These are phyloP conservation scores for Drosophila persimilis DNA, from an alignment of 1,140 invertebrate genomes.

Conservation along the genomic window DNA sequence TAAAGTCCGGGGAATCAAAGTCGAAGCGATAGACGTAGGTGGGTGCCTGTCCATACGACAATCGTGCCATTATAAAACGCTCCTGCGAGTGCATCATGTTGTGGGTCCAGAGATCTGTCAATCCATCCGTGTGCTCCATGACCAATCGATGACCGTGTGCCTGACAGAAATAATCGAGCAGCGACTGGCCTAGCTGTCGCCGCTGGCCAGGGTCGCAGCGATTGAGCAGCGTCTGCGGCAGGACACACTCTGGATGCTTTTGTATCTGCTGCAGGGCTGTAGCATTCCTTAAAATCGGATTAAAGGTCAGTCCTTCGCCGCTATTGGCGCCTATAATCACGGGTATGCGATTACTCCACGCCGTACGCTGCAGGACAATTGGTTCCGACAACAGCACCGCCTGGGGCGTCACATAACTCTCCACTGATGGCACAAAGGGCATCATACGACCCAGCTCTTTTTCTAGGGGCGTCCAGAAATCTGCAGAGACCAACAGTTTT, in stretches of 20 bases:
- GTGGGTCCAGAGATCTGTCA: constrained; percentile 50
- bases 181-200: constrained; percentile 34
- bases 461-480: constrained; percentile 40
- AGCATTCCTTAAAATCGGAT: background rate
- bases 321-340: constrained; percentile 61
- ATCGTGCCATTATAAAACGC: constrained; percentile 63
- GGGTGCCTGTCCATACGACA: constrained; percentile 59
- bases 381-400: constrained; percentile 49
- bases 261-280: constrained; percentile 3
- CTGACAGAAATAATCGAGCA: constrained; percentile 39
- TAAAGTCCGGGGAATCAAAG: constrained; percentile 74
- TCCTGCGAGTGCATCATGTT: constrained; percentile 69
- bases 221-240: constrained; percentile 40
- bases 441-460: background rate
- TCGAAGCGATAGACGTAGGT: constrained; percentile 83
- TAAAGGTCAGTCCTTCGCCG: constrained; percentile 22
- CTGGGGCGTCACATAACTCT: constrained; percentile 36
- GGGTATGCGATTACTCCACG: constrained; percentile 66
- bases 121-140: background rate
- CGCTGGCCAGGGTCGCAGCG: constrained; percentile 27
- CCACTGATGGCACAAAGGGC: constrained; percentile 48
- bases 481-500: constrained; percentile 19
- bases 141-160: constrained; percentile 11
- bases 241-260: constrained; percentile 26
- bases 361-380: constrained; percentile 35